These are phyloP conservation scores for Leptosomus discolor DNA, from an alignment of 2,113 vertebrate genomes.

Conservation along the genomic window DNA sequence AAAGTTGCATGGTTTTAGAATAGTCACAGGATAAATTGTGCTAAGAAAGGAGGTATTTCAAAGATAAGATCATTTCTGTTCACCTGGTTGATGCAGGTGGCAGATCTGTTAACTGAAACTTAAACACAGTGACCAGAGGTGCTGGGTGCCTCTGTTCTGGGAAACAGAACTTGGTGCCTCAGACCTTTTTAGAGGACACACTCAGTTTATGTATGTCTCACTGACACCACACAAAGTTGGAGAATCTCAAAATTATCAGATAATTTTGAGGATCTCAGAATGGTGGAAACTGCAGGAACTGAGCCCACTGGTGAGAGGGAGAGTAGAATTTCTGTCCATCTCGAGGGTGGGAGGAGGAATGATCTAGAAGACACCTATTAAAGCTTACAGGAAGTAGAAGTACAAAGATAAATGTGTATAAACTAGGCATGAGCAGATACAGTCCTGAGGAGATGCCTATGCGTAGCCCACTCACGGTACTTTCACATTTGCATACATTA, in stretches of 20 bases:
- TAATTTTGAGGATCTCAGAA: neutral
- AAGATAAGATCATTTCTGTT: neutral
- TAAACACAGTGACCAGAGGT: neutral
- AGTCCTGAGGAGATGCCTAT: neutral
- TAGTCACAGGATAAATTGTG: neutral
- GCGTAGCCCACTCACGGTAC: neutral
- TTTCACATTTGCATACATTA: neutral
- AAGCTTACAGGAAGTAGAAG: neutral
- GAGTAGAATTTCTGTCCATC: neutral
- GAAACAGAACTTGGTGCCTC: neutral
- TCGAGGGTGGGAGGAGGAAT: neutral
- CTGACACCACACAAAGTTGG: neutral
- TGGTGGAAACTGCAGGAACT: neutral
- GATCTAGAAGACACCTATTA: neutral
- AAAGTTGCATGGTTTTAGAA: neutral
- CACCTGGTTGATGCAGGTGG: neutral
- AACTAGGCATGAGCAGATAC: neutral
- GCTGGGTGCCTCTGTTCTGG: neutral
- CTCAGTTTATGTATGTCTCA: neutral
- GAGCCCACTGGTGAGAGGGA: neutral
- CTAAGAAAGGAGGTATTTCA: neutral
- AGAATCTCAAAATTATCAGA: neutral
- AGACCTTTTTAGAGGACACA: neutral
- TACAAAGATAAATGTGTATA: neutral
- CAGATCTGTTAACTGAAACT: neutral